A percentile compares a stretch with the other conserved stretches of the same genome.
phyloP scores from a whole-genome alignment of 2,113 vertebrate species.

The Phyllostomus hastatus region DNA sequence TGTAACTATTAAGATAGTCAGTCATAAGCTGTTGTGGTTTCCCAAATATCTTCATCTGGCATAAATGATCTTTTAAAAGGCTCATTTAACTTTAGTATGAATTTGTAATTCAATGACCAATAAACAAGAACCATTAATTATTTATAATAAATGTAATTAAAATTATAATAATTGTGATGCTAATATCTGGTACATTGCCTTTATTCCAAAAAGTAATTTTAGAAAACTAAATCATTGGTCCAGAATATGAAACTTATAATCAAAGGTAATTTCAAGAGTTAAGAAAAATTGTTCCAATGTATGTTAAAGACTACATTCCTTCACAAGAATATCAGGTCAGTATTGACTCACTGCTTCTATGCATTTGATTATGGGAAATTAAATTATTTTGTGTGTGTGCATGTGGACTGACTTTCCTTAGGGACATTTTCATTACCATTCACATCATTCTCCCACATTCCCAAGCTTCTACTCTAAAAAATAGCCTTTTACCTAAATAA shows the following conservation, averaged over 20 bases:
- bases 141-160: constrained; percentile 58
- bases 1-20: constrained; percentile 59
- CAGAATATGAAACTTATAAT: not conserved
- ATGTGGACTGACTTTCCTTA: not conserved
- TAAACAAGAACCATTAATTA: constrained; percentile 75
- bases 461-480: not conserved
- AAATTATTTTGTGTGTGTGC: not conserved
- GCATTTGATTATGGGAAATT: not conserved
- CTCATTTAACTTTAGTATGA: constrained; percentile 47
- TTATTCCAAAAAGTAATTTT: constrained; percentile 29
- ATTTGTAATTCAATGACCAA: constrained; percentile 68
- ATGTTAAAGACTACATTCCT: not conserved
- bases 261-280: not conserved
- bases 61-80: constrained; percentile 33
- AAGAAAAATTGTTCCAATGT: not conserved
- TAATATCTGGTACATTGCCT: constrained; percentile 27
- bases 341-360: not conserved
- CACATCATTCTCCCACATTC: not conserved
- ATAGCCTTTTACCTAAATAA: not conserved
- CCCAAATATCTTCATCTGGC: constrained; percentile 54
- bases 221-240: not conserved
- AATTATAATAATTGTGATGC: constrained; percentile 63
- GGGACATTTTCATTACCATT: not conserved
- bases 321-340: not conserved
- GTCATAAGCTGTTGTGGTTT: constrained; percentile 51